Evolutionary conservation across 2,113 vertebrate species (phyloP).

Genomic region (Otocyon megalotis): DNA sequence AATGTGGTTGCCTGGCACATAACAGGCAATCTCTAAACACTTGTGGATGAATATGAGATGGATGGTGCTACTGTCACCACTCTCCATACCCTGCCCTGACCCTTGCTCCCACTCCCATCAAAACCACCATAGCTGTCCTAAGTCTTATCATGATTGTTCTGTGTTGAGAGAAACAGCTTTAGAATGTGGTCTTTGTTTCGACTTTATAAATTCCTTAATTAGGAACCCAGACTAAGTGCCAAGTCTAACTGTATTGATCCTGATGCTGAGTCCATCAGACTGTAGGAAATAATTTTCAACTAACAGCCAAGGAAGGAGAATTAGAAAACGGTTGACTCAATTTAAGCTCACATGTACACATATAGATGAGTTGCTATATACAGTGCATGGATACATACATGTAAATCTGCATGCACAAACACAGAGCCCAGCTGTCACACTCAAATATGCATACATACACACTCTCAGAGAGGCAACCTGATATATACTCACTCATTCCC

Average conservation of each 20-base stretch:
- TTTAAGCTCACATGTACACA: neutral
- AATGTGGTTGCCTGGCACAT: neutral
- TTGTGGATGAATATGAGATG: neutral
- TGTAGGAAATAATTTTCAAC: slow-evolving; percentile 54
- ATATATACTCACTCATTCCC: slow-evolving; percentile 52
- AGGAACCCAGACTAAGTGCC: slow-evolving; percentile 5
- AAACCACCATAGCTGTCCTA: neutral
- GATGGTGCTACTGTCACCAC: neutral
- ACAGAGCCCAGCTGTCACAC: slow-evolving; percentile 6
- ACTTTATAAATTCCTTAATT: slow-evolving; percentile 38
- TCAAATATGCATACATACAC: neutral
- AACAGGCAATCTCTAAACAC: neutral
- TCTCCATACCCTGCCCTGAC: neutral
- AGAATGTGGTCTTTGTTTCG: slow-evolving; percentile 4
- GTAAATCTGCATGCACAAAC: slow-evolving; percentile 40
- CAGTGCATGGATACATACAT: neutral
- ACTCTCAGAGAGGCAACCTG: slow-evolving; percentile 47
- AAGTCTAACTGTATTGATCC: neutral
- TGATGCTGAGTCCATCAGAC: neutral
- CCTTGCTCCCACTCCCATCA: neutral
- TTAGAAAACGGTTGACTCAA: slow-evolving; percentile 21
- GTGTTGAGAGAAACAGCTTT: slow-evolving; percentile 39
- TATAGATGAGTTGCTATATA: neutral
- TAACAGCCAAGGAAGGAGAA: neutral
- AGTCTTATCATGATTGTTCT: neutral